Base-by-base conservation (phyloP, 2,797 vertebrate genomes). In the Clarias platycephalus region DNA sequence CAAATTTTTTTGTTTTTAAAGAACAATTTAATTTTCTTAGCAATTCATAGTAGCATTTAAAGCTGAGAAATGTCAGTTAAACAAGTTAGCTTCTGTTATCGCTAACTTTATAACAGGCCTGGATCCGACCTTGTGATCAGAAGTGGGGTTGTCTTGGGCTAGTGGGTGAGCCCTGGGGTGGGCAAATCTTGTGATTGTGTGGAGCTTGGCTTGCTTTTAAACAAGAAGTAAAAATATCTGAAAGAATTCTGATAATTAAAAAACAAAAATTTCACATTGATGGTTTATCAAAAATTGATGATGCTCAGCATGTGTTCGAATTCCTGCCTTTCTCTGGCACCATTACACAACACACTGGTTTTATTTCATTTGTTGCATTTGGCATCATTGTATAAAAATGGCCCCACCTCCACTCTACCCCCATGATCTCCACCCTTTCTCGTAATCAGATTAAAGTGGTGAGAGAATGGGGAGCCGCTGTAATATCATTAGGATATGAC, bases 401-500 rank as follows among this genome's bases (percentile, higher is more conserved):
- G 63, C 44, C 16, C 22, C 31, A 34, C 18, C 55, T 34, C 9
- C 18, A 76, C 18, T 22, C 53, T 5, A 76, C 16, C n/a, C 26
- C 40, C 31, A 63, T 79, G 34, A 44, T 40, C 31, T 80, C 60
- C 40, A 64, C 91, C 89, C 83, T 85, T 83, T 90, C 90, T 91
- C 90, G 89, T 93, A 94, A 94, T 91, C 90, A 91, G 92, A 93
- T 94, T 94, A 93, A 89, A 26, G 34, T 72, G 44, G 90, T 89
- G 91, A 93, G 92, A 91, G 92, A 92, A 91, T 93, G 90, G 91
- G 93, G 91, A 92, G 90, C 40, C 83, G 13, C 82, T 83, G 90
- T 94, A 94, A 95, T 93, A 86, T 88, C 87, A 94, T 94, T 94
- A 94, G 91, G 88, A 91, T 80, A 92, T 94, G 93, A 94, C 92